Percentiles rank a stretch among this genome's conserved stretches.
Evolutionary conservation across 92 coral and sea anemone genomes (phyloP).

Genomic region (Pocillopora meandrina): DNA sequence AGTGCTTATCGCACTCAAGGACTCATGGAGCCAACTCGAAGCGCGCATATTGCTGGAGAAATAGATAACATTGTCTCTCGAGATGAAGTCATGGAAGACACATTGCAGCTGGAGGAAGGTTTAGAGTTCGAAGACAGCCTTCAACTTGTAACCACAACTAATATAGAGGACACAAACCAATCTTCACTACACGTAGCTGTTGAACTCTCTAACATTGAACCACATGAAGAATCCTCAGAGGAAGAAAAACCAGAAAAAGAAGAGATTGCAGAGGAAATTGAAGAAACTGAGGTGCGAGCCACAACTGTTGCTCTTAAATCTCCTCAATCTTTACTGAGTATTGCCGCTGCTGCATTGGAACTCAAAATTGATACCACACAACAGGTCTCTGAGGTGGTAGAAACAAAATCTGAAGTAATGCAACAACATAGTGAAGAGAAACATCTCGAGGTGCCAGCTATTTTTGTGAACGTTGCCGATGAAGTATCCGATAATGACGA

Average conservation of each 20-base stretch:
- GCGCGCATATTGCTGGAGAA: slow-evolving; percentile 30
- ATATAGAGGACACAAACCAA: not conserved
- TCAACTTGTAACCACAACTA: slow-evolving; percentile 16
- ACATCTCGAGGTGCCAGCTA: slow-evolving; percentile 17
- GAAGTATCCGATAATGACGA: slow-evolving; percentile 26
- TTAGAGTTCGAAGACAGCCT: slow-evolving; percentile 50
- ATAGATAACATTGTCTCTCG: not conserved
- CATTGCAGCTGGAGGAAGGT: slow-evolving; percentile 5
- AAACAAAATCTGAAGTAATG: not conserved
- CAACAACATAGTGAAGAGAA: slow-evolving; percentile 35
- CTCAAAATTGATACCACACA: slow-evolving; percentile 49
- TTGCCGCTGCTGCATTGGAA: slow-evolving; percentile 64
- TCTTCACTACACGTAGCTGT: slow-evolving; percentile 32
- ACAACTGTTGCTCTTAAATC: slow-evolving; percentile 35
- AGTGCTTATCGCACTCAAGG: not conserved
- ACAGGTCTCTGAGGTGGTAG: slow-evolving; percentile 25
- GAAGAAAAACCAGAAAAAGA: slow-evolving; percentile 34
- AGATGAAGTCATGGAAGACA: slow-evolving; percentile 13
- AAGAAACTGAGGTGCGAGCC: slow-evolving; percentile 17
- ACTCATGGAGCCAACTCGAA: slow-evolving; percentile 1
- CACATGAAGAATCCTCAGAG: slow-evolving; percentile 39
- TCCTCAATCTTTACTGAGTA: slow-evolving; percentile 61
- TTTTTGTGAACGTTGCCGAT: slow-evolving; percentile 36
- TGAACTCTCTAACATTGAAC: slow-evolving; percentile 34
- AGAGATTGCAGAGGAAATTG: slow-evolving; percentile 45